A percentile compares a stretch with the other conserved stretches of the same genome.
These are phyloP conservation scores for Xylota sylvarum DNA, from an alignment of 2,888 invertebrate genomes.

Conservation along the genomic window DNA sequence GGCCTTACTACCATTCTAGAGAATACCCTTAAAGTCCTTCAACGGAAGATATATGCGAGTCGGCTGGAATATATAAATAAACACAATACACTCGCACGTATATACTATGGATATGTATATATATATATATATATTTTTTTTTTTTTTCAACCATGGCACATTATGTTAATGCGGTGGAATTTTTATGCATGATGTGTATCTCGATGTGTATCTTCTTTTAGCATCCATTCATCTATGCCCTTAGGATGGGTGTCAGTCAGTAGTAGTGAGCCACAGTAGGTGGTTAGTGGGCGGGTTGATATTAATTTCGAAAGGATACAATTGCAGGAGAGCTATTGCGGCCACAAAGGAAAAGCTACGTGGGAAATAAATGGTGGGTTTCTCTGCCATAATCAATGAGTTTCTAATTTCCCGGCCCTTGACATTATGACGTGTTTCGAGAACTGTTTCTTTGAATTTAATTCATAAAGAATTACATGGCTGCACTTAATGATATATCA, in stretches of 20 bases:
- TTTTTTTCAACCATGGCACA: conserved; percentile 39
- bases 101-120: neutral
- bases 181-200: conserved; percentile 66
- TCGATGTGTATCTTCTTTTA: conserved; percentile 43
- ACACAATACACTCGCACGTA: conserved; percentile 19
- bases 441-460: neutral
- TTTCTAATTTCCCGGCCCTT: conserved; percentile 13
- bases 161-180: conserved; percentile 71
- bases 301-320: conserved; percentile 63
- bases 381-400: conserved; percentile 26
- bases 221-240: conserved; percentile 60
- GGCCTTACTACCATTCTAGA: conserved; percentile 43
- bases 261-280: conserved; percentile 30
- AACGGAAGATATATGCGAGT: conserved; percentile 44
- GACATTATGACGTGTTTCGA: neutral
- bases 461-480: neutral
- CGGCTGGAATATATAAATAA: conserved; percentile 50
- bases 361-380: neutral
- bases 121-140: neutral
- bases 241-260: conserved; percentile 59
- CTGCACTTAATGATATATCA: neutral
- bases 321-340: conserved; percentile 31
- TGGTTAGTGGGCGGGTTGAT: conserved; percentile 41
- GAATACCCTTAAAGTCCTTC: conserved; percentile 47
- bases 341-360: neutral